Evolutionary conservation across 2,113 vertebrate species (phyloP).

Genomic region (Pontoporia blainvillei): DNA sequence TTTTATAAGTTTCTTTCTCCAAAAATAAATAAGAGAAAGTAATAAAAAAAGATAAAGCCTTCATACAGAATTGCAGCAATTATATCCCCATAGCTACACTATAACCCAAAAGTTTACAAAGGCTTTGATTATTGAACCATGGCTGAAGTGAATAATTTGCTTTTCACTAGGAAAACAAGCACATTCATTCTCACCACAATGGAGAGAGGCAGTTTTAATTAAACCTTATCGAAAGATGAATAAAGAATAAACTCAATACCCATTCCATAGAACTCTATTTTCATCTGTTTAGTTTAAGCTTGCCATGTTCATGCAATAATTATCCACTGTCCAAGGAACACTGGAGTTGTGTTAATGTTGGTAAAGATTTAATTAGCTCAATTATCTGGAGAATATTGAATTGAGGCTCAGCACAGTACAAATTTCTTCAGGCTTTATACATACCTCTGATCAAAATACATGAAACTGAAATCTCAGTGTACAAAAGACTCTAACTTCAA

Average conservation of each 20-base stretch:
- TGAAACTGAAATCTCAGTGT: slow-evolving; percentile 75
- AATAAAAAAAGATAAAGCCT: slow-evolving; percentile 83
- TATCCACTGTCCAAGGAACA: slow-evolving; percentile 85
- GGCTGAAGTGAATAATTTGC: slow-evolving; percentile 92
- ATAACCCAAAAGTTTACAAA: slow-evolving; percentile 88
- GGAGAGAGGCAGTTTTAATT: slow-evolving; percentile 95
- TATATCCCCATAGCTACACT: slow-evolving; percentile 87
- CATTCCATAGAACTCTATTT: slow-evolving; percentile 87
- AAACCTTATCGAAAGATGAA: slow-evolving; percentile 97
- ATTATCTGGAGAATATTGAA: slow-evolving; percentile 86
- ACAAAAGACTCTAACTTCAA: slow-evolving; percentile 75
- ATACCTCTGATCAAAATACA: slow-evolving; percentile 83
- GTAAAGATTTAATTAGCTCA: slow-evolving; percentile 91
- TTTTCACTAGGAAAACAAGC: slow-evolving; percentile 93
- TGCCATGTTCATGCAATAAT: slow-evolving; percentile 85
- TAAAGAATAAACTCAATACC: slow-evolving; percentile 90
- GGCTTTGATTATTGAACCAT: slow-evolving; percentile 96
- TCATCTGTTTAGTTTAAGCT: slow-evolving; percentile 89
- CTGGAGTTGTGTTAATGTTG: slow-evolving; percentile 85
- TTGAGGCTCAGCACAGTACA: slow-evolving; percentile 77
- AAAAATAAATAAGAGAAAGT: slow-evolving; percentile 77
- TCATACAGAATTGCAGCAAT: slow-evolving; percentile 83
- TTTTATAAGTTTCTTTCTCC: slow-evolving; percentile 75
- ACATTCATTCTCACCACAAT: slow-evolving; percentile 94
- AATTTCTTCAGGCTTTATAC: slow-evolving; percentile 82